Base-by-base conservation (phyloP, 2,797 vertebrate genomes). In the Jordanella pulchra region DNA sequence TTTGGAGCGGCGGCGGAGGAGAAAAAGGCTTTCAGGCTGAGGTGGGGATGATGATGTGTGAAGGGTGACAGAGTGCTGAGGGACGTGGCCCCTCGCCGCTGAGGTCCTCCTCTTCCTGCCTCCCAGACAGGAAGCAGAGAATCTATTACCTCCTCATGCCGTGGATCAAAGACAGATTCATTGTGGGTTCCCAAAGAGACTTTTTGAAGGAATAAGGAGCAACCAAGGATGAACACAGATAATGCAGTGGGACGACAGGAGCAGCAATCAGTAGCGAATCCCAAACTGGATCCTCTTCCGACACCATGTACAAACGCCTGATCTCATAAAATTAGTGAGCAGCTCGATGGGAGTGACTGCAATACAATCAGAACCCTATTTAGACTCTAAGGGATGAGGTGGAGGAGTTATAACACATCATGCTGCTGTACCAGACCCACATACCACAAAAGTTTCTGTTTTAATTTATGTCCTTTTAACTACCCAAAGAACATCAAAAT, bases 1-100 rank as follows among this genome's bases (percentile, higher is more conserved):
- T 90, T 92, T 91, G 80, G 78, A 77, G 78, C 78, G 61, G 87
- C 68, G 73, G 81, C 56, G 68, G 86, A 76, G 81, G 81, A 86
- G 83, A 82, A 86, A 79, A 86, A 39, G 73, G 86, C 78, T 87
- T 87, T 86, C 78, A 85, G 88, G 80, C 75, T 73, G 83, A 73
- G 81, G 84, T 70, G 82, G 89, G 81, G 87, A 78, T 66, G 84
- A 78, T 67, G 84, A 78, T 80, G 74, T 82, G 73, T 89, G 89
- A 88, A 83, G 89, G 86, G 86, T 84, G 88, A 89, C 88, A 53
- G 81, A 83, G 85, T 32, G 77, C 67, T 67, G 72, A 72, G 81
- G 76, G 85, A 86, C 77, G 47, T 25, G 81, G 64, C 69, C 80
- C n/a, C 76, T 74, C 75, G 55, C 72, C 56, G 64, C 72, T 6